These are phyloP conservation scores for Amphibalanus amphitrite DNA, from an alignment of 1,140 invertebrate species.

Conservation along the genomic window DNA sequence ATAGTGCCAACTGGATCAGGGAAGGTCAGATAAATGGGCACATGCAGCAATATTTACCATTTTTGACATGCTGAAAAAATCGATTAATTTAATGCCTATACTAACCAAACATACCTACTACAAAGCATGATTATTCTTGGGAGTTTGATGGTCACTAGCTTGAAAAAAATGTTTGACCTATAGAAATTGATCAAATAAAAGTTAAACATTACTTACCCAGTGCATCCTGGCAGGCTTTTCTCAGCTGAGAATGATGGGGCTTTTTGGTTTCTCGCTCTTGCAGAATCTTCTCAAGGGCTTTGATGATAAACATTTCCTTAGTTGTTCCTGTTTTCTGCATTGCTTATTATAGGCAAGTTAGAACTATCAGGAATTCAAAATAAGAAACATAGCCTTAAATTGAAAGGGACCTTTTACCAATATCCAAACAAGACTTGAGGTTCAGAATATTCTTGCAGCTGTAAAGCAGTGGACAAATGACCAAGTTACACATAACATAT, in stretches of 20 bases:
- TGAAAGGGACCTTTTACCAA: neutral
- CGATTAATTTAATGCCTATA: no score
- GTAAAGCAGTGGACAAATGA: no score
- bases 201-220: slow-evolving; percentile 58
- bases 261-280: slow-evolving; percentile 79
- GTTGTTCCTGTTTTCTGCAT: neutral
- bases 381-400: neutral
- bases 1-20: no score
- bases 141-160: no score
- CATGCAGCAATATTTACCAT: no score
- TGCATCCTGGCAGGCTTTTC: slow-evolving; percentile 88
- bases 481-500: no score
- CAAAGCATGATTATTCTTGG: no score
- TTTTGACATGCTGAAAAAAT: no score
- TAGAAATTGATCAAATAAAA: slow-evolving; percentile 12
- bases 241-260: slow-evolving; percentile 83
- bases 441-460: no score
- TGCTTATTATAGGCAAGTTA: neutral
- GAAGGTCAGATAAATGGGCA: no score
- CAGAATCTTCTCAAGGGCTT: slow-evolving; percentile 40
- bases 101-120: no score
- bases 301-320: slow-evolving; percentile 36
- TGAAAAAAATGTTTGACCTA: no score
- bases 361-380: neutral
- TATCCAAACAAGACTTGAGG: neutral